Evolutionary conservation across 92 coral and sea anemone genomes (phyloP).

Genomic region (Epizoanthus ramosus): DNA sequence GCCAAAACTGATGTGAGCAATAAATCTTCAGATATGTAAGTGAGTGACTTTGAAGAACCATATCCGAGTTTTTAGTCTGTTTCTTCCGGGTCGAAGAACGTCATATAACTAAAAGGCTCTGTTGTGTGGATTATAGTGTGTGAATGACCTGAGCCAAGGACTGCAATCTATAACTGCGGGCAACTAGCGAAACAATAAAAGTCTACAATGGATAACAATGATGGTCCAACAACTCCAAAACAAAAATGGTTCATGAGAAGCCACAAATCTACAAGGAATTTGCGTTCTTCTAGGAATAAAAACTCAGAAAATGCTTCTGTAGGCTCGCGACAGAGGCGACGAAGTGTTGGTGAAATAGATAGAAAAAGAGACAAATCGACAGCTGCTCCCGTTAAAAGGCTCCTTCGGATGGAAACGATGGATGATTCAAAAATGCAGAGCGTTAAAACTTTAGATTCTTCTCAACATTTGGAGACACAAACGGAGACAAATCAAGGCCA

Average conservation of each 20-base stretch:
- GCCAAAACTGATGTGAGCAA: too few relatives aligned
- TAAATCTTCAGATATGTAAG: too few relatives aligned
- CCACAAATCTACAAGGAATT: conserved; percentile 3
- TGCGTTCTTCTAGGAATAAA: background rate
- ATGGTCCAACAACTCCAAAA: background rate
- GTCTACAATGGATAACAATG: background rate
- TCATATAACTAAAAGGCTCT: too few relatives aligned
- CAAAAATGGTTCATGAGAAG: conserved; percentile 26
- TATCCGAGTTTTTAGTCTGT: too few relatives aligned
- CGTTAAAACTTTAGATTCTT: background rate
- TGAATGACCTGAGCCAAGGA: too few relatives aligned
- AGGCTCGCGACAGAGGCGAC: conserved; percentile 16
- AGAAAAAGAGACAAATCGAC: background rate
- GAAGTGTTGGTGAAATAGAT: conserved; percentile 25
- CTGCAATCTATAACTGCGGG: background rate
- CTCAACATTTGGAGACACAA: background rate
- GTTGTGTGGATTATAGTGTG: too few relatives aligned
- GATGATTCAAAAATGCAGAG: conserved; percentile 23
- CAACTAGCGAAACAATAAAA: background rate
- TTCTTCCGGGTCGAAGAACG: too few relatives aligned
- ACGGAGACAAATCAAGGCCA: background rate
- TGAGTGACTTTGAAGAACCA: too few relatives aligned
- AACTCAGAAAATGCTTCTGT: conserved; percentile 1
- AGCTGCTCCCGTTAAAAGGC: background rate
- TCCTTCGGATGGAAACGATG: conserved; percentile 14